Evolutionary conservation across 2,888 invertebrate genomes (phyloP).

Genomic region (Lycaena phlaeas): DNA sequence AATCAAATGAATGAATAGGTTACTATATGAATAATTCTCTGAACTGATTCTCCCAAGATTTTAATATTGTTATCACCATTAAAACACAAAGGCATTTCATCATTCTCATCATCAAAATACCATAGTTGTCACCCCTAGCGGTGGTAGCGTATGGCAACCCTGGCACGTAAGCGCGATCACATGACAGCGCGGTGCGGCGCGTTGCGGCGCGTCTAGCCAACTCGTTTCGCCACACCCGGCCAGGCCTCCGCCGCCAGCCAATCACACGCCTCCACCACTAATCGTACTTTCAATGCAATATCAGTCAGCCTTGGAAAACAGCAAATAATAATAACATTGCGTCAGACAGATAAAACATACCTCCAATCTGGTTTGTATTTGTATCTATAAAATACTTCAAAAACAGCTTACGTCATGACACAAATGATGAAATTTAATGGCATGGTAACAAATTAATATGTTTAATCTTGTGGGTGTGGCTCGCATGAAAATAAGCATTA

Average conservation of each 20-base stretch:
- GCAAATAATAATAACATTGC: conserved; percentile 36
- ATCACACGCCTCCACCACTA: conserved; percentile 45
- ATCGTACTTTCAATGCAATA: conserved; percentile 50
- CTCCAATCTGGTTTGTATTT: not conserved
- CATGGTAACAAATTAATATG: not conserved
- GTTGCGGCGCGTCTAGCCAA: conserved; percentile 28
- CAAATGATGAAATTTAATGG: not conserved
- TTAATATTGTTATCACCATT: too few species aligned
- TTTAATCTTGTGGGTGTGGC: too few species aligned
- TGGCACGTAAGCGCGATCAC: not conserved
- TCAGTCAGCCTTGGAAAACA: conserved; percentile 43
- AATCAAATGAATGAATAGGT: too few species aligned
- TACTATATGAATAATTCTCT: too few species aligned
- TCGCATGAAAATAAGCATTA: too few species aligned
- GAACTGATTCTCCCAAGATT: too few species aligned
- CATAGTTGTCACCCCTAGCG: too few species aligned
- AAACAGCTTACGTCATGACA: not conserved
- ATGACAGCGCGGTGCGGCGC: conserved; percentile 6
- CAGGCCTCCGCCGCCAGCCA: conserved; percentile 57
- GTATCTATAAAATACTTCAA: not conserved
- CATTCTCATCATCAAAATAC: too few species aligned
- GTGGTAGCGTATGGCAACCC: conserved; percentile 5
- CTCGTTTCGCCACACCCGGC: conserved; percentile 62
- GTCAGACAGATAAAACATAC: conserved; percentile 26
- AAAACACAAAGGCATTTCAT: too few species aligned